Percentiles rank a stretch among this genome's conserved stretches.
phyloP scores from a whole-genome alignment of 2,113 vertebrate genomes.

The Spilogale gracilis region DNA sequence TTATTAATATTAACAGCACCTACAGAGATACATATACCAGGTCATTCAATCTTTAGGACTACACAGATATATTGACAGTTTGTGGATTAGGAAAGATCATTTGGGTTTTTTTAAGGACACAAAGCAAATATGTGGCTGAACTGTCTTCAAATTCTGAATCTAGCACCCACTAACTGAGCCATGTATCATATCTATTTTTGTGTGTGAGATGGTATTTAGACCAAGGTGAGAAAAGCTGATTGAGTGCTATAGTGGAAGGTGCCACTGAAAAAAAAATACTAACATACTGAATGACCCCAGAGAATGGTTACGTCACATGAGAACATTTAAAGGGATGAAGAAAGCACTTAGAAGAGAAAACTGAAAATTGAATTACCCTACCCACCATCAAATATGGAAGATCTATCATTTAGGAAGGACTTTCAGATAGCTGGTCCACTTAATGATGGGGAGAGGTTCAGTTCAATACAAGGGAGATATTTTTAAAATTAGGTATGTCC shows the following conservation, averaged over 20 bases:
- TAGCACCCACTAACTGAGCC: not conserved
- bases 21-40: not conserved
- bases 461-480: not conserved
- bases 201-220: not conserved
- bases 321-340: not conserved
- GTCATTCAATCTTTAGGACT: not conserved
- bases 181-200: not conserved
- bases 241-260: not conserved
- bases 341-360: slow-evolving; percentile 15
- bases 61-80: not conserved
- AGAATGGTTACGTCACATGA: not conserved
- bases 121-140: not conserved
- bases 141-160: not conserved
- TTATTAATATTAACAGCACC: not conserved
- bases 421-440: not conserved
- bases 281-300: not conserved
- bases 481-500: not conserved
- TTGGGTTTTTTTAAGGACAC: not conserved
- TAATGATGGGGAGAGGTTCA: not conserved
- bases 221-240: not conserved
- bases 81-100: not conserved
- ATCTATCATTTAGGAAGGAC: not conserved
- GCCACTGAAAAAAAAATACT: not conserved
- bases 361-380: not conserved
- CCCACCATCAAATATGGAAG: not conserved